Base-by-base conservation (phyloP, 2,797 vertebrate genomes). In the Lacerta viridis region DNA sequence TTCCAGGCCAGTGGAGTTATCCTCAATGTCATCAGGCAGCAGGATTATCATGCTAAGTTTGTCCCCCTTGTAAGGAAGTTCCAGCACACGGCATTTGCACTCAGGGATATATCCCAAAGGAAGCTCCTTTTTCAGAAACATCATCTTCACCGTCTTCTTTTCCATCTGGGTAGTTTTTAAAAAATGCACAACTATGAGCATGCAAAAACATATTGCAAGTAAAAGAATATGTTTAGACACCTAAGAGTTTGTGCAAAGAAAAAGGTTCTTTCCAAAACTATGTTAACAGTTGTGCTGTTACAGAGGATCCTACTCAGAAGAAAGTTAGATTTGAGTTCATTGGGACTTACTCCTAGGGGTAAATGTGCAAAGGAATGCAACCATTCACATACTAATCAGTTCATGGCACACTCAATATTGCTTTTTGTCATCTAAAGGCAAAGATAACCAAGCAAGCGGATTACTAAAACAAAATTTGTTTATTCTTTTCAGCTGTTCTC, bases 11-110 rank as follows among this genome's bases (percentile, higher is more conserved):
- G 96, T 98, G 64, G 96, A 95, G 71, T 90, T 86, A 87, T 98
- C 98, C 80, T 97, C 92, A 1, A 97, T 97, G 0, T 94, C 87
- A 46, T 96, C 88, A 0, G 98, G 98, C 5, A 99, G 97, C 90
- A 99, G 84, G 86, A 99, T 95, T 66, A 99, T 50, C 98, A 99
- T 98, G 93, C 98, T 98, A 75, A 99, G 95, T 9, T 98, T 97
- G 1, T 96, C 86, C 1, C 93, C 96, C 0, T 87, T 75, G 7
- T 98, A 99, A 0, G 98, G 98, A 59, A 99, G 90, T 95, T 98
- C 98, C 33, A 99, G 95, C 91, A 99, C 91, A 96, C 97, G 96
- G 27, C 97, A 97, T 82, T 90, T 85, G 3, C 91, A 64, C 9
- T 98, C 98, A 0, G 93, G 87, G 43, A 98, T 94, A 66, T 90